Conservation (phyloP, 2,113 vertebrate genomes). For the Microcebus tavaratra region DNA sequence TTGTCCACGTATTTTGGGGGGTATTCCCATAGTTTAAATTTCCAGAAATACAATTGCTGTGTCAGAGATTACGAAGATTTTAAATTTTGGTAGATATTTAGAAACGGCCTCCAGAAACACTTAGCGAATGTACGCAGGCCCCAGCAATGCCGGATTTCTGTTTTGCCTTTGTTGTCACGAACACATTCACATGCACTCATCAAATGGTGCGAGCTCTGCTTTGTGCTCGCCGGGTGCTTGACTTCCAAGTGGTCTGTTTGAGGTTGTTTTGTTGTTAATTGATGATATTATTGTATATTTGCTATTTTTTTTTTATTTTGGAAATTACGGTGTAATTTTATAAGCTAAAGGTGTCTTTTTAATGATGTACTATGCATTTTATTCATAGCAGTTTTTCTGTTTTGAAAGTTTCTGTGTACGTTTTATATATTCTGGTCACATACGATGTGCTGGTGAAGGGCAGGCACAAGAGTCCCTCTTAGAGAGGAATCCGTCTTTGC, state of each 20-base stretch:
- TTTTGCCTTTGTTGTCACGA: not conserved
- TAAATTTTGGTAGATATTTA: not conserved
- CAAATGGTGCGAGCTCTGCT: fast-evolving
- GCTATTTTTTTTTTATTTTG: not conserved
- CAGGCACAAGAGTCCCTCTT: not conserved
- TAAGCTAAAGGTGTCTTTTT: not conserved
- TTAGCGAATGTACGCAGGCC: no score
- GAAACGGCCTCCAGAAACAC: not conserved
- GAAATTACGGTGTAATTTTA: not conserved
- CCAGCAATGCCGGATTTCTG: not conserved
- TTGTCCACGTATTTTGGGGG: no score
- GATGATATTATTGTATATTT: not conserved
- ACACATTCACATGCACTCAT: not conserved
- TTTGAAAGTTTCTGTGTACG: not conserved
- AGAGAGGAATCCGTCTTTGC: not conserved
- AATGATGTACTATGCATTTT: not conserved
- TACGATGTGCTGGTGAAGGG: not conserved
- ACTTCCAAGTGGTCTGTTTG: not conserved
- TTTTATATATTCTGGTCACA: fast-evolving
- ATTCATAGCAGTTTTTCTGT: not conserved
- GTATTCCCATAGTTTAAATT: not conserved
- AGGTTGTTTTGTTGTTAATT: not conserved
- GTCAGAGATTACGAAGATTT: not conserved
- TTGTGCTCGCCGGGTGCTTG: no score
- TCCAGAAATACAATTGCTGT: not conserved